phyloP scores from a whole-genome alignment of 1,140 invertebrate genomes.

The Lepidurus apus region DNA sequence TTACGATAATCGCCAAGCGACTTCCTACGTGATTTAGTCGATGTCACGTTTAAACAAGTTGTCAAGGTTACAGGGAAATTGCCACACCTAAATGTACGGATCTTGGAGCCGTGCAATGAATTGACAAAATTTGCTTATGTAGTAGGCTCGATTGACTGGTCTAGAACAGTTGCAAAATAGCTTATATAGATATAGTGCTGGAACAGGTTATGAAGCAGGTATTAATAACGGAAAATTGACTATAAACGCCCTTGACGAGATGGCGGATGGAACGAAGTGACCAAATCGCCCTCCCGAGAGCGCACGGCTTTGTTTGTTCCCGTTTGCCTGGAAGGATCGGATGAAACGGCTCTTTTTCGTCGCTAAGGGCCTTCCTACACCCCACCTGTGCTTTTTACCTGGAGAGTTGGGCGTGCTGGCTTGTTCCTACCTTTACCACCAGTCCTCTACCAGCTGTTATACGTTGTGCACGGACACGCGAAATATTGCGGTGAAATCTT shows the following conservation, averaged over 20 bases:
- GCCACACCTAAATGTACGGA: no score
- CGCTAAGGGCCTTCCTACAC: background rate
- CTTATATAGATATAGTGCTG: no score
- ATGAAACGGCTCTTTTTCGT: conserved; percentile 5
- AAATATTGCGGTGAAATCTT: background rate
- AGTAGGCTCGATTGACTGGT: no score
- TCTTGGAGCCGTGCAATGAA: no score
- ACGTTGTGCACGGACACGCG: background rate
- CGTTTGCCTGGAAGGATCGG: background rate
- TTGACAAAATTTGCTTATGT: no score
- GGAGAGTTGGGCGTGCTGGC: background rate
- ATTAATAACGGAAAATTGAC: background rate
- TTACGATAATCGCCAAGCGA: no score
- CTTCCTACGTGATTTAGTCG: no score
- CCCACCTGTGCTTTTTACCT: background rate
- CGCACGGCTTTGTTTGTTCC: background rate
- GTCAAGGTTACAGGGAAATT: no score
- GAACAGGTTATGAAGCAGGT: no score
- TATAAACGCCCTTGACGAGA: background rate
- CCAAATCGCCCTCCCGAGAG: background rate
- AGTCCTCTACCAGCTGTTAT: background rate
- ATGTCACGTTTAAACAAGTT: no score
- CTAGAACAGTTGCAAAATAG: no score
- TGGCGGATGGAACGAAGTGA: background rate
- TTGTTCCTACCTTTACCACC: conserved; percentile 8